A percentile compares a stretch with the other conserved stretches of the same genome.
phyloP scores from a whole-genome alignment of 2,888 invertebrate genomes.

The Malthinus seriepunctatus region DNA sequence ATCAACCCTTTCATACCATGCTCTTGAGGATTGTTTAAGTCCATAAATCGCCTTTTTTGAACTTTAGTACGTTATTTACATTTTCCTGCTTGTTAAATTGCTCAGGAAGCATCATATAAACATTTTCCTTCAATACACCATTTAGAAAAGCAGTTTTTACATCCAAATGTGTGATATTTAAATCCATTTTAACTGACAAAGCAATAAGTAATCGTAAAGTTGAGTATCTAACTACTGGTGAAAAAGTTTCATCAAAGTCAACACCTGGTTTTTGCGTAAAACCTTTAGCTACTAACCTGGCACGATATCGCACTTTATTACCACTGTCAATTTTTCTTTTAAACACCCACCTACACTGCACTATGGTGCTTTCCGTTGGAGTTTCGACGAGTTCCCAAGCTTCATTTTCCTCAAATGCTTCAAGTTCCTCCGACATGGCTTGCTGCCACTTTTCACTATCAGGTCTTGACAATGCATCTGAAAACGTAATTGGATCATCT shows the following conservation, averaged over 20 bases:
- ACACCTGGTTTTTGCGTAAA: conserved; percentile 32
- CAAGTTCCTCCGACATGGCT: conserved; percentile 39
- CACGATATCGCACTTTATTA: conserved; percentile 32
- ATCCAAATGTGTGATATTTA: conserved; percentile 35
- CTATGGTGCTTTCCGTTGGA: conserved; percentile 30
- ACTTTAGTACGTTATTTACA: too few species aligned
- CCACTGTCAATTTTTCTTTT: conserved; percentile 35
- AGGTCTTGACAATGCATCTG: conserved; percentile 36
- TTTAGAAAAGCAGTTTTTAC: conserved; percentile 37
- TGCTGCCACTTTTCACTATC: conserved; percentile 31
- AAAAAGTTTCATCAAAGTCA: conserved; percentile 36
- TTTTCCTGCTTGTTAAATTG: too few species aligned
- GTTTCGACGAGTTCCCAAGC: conserved; percentile 37
- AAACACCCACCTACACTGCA: conserved; percentile 42
- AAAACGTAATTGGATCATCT: conserved; percentile 27
- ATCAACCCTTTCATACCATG: conserved; percentile 11
- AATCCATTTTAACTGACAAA: conserved; percentile 23
- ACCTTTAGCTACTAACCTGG: conserved; percentile 36
- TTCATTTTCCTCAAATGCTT: conserved; percentile 29
- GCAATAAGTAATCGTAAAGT: conserved; percentile 31
- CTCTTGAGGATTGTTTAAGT: background rate
- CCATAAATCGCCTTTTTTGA: too few species aligned
- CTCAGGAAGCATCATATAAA: background rate
- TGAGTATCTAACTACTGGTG: conserved; percentile 23
- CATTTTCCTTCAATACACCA: conserved; percentile 32